A percentile compares a stretch with the other conserved stretches of the same genome.
phyloP scores from a whole-genome alignment of 2,113 vertebrate genomes.

The Otocyon megalotis region DNA sequence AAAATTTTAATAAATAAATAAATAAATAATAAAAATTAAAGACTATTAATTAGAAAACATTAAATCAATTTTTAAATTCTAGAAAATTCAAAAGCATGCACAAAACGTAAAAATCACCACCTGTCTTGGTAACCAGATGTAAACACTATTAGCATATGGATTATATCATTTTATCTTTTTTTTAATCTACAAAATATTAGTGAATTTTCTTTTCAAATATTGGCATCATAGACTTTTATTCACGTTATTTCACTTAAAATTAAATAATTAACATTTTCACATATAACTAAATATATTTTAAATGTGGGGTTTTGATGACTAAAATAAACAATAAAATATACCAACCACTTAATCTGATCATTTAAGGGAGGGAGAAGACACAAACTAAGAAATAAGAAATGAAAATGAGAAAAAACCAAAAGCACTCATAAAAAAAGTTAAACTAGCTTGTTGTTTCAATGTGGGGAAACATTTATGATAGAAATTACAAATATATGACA shows the following conservation, averaged over 20 bases:
- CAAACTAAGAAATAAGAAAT: background rate
- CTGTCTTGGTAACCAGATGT: background rate
- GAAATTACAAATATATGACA: conserved; percentile 19
- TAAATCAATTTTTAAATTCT: conserved; percentile 1
- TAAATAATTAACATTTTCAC: background rate
- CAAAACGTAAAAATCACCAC: background rate
- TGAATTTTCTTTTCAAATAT: conserved; percentile 14
- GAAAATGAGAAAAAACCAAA: conserved; percentile 33
- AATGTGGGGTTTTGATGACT: background rate
- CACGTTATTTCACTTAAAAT: background rate
- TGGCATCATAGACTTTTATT: background rate
- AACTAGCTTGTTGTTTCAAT: conserved; percentile 1
- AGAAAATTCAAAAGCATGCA: background rate
- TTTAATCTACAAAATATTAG: background rate
- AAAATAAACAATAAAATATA: background rate
- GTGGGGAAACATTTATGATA: background rate
- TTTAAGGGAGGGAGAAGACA: background rate
- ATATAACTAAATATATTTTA: conserved; percentile 37
- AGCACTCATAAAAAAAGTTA: background rate
- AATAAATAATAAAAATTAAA: background rate
- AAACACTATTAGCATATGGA: background rate
- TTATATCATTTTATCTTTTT: background rate
- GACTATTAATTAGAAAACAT: conserved; percentile 5
- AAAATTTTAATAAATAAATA: too few species aligned
- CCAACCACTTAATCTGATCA: background rate